These are phyloP conservation scores for Cydia amplana DNA, from an alignment of 1,140 invertebrate genomes.

Conservation along the genomic window DNA sequence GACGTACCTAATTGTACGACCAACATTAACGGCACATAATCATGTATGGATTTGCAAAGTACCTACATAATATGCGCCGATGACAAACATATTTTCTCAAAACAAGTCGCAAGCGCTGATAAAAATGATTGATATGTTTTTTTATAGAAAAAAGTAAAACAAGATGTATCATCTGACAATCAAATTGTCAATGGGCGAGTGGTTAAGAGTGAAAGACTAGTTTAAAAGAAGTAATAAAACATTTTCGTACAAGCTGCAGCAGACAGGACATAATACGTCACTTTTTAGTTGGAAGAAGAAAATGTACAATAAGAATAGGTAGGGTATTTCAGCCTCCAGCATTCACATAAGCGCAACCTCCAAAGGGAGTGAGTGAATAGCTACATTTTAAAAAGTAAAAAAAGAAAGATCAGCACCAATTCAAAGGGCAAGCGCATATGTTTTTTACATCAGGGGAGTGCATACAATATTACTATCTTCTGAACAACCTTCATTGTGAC, in stretches of 20 bases:
- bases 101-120: constrained; percentile 12
- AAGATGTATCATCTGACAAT: background rate
- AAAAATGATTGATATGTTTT: constrained; percentile 19
- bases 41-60: background rate
- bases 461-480: constrained; percentile 12
- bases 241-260: too few relatives aligned
- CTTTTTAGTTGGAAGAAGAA: too few relatives aligned
- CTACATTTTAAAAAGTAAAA: background rate
- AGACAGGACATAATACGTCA: too few relatives aligned
- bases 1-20: too few relatives aligned
- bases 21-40: background rate
- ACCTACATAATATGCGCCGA: background rate
- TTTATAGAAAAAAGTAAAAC: background rate
- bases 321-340: background rate
- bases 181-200: too few relatives aligned
- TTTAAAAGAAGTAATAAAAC: too few relatives aligned
- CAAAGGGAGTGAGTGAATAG: background rate
- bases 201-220: too few relatives aligned
- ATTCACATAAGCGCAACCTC: background rate
- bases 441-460: constrained; percentile 1
- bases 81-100: background rate
- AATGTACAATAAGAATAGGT: background rate
- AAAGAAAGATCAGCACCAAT: constrained; percentile 6
- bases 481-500: background rate
- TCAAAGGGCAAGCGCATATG: constrained; percentile 11